Conservation (phyloP, 2,888 invertebrate genomes). For the Auanema freiburgensis region DNA sequence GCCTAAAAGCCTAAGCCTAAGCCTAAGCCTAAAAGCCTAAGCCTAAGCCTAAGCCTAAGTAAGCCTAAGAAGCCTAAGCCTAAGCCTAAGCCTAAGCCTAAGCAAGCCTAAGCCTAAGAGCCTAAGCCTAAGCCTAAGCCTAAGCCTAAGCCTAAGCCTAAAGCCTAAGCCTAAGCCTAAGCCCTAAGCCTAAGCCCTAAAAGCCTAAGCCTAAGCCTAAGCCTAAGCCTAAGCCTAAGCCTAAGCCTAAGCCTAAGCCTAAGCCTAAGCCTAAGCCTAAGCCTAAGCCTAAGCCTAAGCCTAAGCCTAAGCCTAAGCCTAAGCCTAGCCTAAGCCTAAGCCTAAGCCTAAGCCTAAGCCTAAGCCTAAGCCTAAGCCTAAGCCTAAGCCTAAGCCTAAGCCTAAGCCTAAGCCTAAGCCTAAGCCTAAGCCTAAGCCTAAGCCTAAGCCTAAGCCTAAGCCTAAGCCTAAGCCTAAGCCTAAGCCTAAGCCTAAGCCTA, state of each 20-base stretch:
- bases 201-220: conserved; percentile 9
- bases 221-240: conserved; percentile 9
- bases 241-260: conserved; percentile 9
- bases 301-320: conserved; percentile 9
- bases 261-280: conserved; percentile 9
- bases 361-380: conserved; percentile 9
- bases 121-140: conserved; percentile 9
- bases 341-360: conserved; percentile 9
- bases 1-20: conserved; percentile 6
- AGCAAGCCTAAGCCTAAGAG: too few relatives aligned
- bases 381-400: conserved; percentile 9
- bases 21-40: conserved; percentile 9
- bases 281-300: conserved; percentile 9
- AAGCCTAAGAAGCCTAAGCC: too few relatives aligned
- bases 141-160: conserved; percentile 9
- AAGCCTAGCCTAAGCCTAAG: conserved; percentile 9
- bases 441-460: conserved; percentile 9
- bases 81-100: too few relatives aligned
- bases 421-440: conserved; percentile 9
- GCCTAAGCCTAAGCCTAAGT: too few relatives aligned
- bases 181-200: conserved; percentile 10
- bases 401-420: conserved; percentile 9
- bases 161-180: conserved; percentile 9
- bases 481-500: conserved; percentile 11
- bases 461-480: conserved; percentile 9